Evolutionary conservation across 1,140 invertebrate species (phyloP), one percentile per base, ranked within the genome.

Genomic region (Drosophila ercepeae): DNA sequence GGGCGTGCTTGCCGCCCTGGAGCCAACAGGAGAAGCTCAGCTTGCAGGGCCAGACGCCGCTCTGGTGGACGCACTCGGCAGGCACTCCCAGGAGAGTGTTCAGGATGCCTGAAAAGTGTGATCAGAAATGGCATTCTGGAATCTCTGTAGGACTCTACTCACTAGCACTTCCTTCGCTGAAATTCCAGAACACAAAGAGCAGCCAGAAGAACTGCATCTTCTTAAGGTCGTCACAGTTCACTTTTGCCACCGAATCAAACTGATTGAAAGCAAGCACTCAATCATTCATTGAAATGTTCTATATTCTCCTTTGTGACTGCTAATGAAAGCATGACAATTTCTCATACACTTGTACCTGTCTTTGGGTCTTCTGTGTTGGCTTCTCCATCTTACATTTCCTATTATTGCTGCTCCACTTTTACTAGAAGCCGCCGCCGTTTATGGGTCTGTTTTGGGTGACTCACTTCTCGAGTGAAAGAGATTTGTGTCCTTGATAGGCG

Each of bases 1-100:
- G 90, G 32, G 93, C 92, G 67, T 93, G 92, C 39, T 92, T 92
- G 14, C 95, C 95, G 2, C 95, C 95, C 18, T 93, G 93, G 29
- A 95, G 89, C 94, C 95, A 95, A 79, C 95, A 96, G n/a, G 94
- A 93, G 45, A 95, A 89, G n/a, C 94, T 93, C 51, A 95, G 91
- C 0, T 94, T 94, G 72, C 95, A 96, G 0, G 93, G 92, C 70
- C 93, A 92, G 0, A 93, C 92, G 18, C 92, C 92, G 9, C 92
- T 92, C 44, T 94, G 93, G 41, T 93, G 90, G 36, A 91, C 92
- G 79, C 94, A 95, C 32, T 93, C 93, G 0, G 93, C 84, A 1
- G 93, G 94, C 81, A 94, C 94, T 9, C 94, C 94, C 13, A 94
- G 88, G 63, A 95, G 76, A 0, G 92, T 93, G 7, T 94, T 93